These are phyloP conservation scores for Sebastes melanostomus DNA, from an alignment of 2,797 vertebrate genomes.

Conservation along the genomic window DNA sequence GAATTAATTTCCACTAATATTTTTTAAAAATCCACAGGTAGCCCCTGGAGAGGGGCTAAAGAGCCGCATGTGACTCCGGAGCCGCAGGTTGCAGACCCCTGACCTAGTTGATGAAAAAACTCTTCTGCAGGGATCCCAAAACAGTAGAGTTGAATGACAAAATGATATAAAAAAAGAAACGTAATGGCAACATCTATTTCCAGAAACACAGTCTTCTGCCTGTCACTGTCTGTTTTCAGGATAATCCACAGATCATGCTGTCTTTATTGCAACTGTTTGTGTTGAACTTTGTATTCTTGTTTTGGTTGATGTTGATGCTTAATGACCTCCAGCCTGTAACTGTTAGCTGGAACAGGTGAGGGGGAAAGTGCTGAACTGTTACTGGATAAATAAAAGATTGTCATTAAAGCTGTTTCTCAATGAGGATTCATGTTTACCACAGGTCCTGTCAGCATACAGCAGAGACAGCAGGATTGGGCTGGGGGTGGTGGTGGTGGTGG, in stretches of 20 bases:
- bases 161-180: background rate
- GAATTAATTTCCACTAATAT: too few species aligned
- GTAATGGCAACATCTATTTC: background rate
- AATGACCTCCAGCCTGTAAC: background rate
- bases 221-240: background rate
- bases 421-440: slow-evolving; percentile 42
- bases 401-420: slow-evolving; percentile 26
- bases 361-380: background rate
- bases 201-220: background rate
- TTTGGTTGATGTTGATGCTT: background rate
- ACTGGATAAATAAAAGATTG: slow-evolving; percentile 6
- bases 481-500: too few species aligned
- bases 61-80: too few species aligned
- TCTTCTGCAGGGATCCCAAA: background rate
- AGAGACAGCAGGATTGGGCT: background rate
- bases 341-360: background rate
- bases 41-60: too few species aligned
- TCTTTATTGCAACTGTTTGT: background rate
- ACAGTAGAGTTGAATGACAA: background rate
- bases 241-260: background rate
- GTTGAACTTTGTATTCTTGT: background rate
- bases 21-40: fast-evolving
- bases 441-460: slow-evolving; percentile 23
- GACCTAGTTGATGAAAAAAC: background rate
- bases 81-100: too few species aligned